Evolutionary conservation across 2,113 vertebrate species (phyloP).

Genomic region (Mormoops blainvillei): DNA sequence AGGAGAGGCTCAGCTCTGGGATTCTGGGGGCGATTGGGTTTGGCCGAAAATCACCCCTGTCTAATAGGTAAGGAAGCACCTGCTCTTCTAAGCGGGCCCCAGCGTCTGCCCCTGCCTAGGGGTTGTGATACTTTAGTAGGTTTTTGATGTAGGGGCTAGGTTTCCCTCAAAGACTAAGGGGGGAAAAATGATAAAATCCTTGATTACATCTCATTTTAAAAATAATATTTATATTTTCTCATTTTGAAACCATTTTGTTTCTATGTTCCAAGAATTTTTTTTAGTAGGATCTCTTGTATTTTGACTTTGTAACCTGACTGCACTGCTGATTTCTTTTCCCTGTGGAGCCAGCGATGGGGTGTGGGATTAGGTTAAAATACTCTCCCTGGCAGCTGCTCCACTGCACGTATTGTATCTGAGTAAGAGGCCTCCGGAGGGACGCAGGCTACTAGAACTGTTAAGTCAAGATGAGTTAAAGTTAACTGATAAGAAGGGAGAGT

Average conservation of each 20-base stretch:
- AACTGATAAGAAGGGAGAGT: neutral
- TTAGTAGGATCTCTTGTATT: neutral
- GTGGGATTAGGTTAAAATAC: neutral
- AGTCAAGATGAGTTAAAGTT: neutral
- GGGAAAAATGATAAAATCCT: neutral
- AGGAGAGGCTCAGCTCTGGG: conserved; percentile 91
- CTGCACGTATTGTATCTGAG: neutral
- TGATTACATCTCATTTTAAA: neutral
- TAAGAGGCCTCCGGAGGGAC: neutral
- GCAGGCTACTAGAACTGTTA: neutral
- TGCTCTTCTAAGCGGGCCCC: neutral
- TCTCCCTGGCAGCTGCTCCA: neutral
- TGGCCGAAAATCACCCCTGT: conserved; percentile 93
- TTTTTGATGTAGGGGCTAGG: neutral
- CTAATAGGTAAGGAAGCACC: conserved; percentile 84
- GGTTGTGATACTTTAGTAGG: neutral
- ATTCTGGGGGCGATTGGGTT: conserved; percentile 93
- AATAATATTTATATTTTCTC: conserved; percentile 8
- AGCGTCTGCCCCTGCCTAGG: accelerated
- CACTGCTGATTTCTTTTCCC: neutral
- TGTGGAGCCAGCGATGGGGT: neutral
- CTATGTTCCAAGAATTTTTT: neutral
- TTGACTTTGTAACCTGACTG: neutral
- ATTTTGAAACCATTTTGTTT: neutral
- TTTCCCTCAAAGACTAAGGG: neutral